Evolutionary conservation across 2,113 vertebrate genomes (phyloP).

Genomic region (Opisthocomus hoazin): DNA sequence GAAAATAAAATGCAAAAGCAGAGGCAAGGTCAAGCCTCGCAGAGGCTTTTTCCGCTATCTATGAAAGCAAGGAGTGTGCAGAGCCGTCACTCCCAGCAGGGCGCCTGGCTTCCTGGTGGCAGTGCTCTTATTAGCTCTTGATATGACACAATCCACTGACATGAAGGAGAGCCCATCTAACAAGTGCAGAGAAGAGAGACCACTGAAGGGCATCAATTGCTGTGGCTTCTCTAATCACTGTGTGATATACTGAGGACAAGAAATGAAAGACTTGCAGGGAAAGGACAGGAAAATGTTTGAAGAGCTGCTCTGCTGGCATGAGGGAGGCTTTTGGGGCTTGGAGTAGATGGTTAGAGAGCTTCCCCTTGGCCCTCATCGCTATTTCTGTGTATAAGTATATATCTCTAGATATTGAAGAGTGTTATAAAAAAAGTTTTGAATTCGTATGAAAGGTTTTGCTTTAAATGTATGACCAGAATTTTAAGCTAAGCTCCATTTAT

Average conservation of each 20-base stretch:
- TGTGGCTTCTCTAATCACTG: not conserved
- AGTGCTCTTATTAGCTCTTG: constrained; percentile 3
- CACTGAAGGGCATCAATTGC: not conserved
- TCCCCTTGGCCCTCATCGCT: not conserved
- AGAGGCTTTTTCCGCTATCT: not conserved
- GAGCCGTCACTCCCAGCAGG: not conserved
- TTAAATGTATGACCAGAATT: not conserved
- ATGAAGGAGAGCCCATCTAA: not conserved
- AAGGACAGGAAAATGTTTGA: not conserved
- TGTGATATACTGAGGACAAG: not conserved
- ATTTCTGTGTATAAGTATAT: not conserved
- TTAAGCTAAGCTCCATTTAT: not conserved
- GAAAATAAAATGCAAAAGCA: not conserved
- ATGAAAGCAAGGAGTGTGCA: not conserved
- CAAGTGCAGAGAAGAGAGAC: not conserved
- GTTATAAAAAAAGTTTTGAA: not conserved
- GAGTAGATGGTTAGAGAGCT: not conserved
- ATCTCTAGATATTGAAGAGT: not conserved
- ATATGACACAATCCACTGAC: not conserved
- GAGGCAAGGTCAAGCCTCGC: not conserved
- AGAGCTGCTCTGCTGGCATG: not conserved
- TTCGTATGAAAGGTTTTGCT: not conserved
- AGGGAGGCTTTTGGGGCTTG: not conserved
- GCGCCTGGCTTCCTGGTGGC: not conserved
- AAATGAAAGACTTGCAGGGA: not conserved